A percentile compares a stretch with the other conserved stretches of the same genome.
Conservation (phyloP, 2,113 vertebrate species). For the Spizaetus ornatus region DNA sequence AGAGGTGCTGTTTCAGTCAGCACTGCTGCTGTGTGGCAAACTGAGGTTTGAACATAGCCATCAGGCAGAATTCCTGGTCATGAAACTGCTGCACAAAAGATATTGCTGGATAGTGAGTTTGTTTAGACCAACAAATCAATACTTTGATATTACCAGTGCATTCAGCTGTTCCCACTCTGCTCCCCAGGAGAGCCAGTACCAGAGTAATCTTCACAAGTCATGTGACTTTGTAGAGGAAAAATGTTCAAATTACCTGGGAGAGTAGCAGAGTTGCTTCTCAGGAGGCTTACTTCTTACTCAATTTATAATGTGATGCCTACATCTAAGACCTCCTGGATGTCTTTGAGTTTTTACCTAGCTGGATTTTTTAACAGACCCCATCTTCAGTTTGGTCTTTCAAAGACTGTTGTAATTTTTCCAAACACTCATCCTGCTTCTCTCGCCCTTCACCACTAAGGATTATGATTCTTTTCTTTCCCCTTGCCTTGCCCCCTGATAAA, state of each 20-base stretch:
- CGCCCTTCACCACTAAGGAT: neutral
- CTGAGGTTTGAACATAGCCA: fast-evolving
- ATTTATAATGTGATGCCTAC: neutral
- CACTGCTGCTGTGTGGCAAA: neutral
- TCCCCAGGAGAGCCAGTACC: neutral
- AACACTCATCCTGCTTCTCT: neutral
- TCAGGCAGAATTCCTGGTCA: neutral
- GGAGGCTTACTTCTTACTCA: neutral
- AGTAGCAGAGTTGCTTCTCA: neutral
- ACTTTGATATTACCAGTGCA: neutral
- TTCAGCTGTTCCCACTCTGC: neutral
- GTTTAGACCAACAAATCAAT: neutral
- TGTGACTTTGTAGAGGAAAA: neutral
- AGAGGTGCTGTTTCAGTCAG: neutral
- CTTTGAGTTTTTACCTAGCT: neutral
- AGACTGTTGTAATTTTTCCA: neutral
- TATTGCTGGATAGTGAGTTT: neutral
- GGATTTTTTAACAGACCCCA: neutral
- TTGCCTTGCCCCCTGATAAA: neutral
- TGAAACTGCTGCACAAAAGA: neutral
- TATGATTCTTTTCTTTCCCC: neutral
- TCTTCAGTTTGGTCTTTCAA: neutral
- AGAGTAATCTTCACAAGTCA: neutral
- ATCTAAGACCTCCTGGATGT: neutral
- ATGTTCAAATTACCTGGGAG: neutral